A percentile compares a stretch with the other conserved stretches of the same genome.
Conservation (phyloP, 2,797 vertebrate species). For the Mormyrops boulengeri region DNA sequence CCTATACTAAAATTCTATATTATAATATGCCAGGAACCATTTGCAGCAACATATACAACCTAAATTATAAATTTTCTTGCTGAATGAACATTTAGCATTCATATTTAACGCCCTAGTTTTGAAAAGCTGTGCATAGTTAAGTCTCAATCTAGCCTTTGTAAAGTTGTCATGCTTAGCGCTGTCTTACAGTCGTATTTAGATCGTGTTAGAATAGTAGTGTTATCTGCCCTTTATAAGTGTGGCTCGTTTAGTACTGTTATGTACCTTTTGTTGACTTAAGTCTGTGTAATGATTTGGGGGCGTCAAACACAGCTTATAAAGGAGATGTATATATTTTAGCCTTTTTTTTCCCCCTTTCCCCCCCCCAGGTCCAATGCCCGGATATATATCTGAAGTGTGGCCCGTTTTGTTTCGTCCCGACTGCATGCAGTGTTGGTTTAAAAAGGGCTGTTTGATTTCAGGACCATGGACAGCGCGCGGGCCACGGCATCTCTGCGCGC, state of each 20-base stretch:
- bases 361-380: neutral
- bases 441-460: conserved; percentile 33
- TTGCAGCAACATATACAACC: neutral
- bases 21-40: neutral
- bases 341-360: neutral
- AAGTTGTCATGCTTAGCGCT: neutral
- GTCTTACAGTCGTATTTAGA: neutral
- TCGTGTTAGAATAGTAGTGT: neutral
- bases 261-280: neutral
- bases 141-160: neutral
- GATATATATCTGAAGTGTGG: neutral
- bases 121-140: neutral
- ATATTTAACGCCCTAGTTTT: neutral
- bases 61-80: neutral
- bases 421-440: neutral
- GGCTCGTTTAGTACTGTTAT: neutral
- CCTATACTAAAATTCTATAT: neutral
- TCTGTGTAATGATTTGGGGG: neutral
- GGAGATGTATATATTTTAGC: neutral
- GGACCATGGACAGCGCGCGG: conserved; percentile 48
- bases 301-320: neutral
- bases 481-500: neutral
- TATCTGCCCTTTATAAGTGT: neutral
- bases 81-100: neutral
- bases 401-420: neutral